Percentiles rank a stretch among this genome's conserved stretches.
Conservation (phyloP, 2,888 invertebrate genomes). For the Orchesella flavescens region DNA sequence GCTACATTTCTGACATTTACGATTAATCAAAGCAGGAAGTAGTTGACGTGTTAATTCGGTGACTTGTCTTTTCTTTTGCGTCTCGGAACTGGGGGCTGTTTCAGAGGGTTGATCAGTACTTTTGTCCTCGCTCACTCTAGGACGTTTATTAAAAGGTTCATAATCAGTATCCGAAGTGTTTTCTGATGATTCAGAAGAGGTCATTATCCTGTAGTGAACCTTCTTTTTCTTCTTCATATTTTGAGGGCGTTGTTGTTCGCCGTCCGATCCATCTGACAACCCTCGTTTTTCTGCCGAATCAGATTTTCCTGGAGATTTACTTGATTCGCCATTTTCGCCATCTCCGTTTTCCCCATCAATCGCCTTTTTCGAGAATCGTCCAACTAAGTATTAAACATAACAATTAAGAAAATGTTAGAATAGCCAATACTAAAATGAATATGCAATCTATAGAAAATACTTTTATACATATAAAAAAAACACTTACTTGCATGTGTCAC, state of each 20-base stretch:
- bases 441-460: background rate
- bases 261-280: background rate
- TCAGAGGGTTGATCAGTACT: background rate
- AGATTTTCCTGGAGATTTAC: background rate
- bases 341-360: no score
- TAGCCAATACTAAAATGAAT: no score
- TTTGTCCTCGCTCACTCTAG: background rate
- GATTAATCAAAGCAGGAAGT: background rate
- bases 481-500: slow-evolving; percentile 23
- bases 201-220: background rate
- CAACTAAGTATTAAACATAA: no score
- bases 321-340: background rate
- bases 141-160: background rate
- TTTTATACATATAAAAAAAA: background rate
- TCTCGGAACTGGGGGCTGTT: background rate
- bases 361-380: no score
- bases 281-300: background rate
- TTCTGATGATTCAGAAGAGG: slow-evolving; percentile 2
- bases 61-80: background rate
- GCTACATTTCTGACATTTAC: slow-evolving; percentile 3
- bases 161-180: background rate
- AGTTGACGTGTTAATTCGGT: background rate
- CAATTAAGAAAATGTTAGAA: no score
- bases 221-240: background rate
- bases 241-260: background rate